Conservation (phyloP, 2,888 invertebrate species). For the Thereva unica region DNA sequence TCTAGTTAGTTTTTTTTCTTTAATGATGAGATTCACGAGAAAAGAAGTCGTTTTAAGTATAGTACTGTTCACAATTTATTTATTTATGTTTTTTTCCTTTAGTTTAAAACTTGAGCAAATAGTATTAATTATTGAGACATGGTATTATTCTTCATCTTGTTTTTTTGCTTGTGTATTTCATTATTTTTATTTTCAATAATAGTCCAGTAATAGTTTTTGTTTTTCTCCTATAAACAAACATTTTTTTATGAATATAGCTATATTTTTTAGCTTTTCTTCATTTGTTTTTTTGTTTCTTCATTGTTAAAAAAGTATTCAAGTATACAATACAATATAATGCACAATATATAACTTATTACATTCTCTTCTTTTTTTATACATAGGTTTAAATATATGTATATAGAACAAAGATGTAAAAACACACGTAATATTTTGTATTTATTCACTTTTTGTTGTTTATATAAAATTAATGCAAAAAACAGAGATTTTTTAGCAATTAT, state of each 20-base stretch:
- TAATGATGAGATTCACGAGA: conserved; percentile 25
- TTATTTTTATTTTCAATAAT: conserved; percentile 19
- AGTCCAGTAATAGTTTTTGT: conserved; percentile 8
- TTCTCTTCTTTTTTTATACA: too few species aligned
- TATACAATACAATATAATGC: too few species aligned
- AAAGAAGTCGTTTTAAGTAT: conserved; percentile 1
- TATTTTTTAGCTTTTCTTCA: conserved; percentile 11
- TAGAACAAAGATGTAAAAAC: too few species aligned
- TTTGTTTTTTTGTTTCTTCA: conserved; percentile 6
- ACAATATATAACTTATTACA: too few species aligned
- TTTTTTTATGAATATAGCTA: conserved; percentile 3
- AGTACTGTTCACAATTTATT: conserved; percentile 25
- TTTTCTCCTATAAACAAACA: conserved; percentile 1
- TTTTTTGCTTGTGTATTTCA: conserved; percentile 6
- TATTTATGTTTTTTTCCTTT: too few species aligned
- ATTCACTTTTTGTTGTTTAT: too few species aligned
- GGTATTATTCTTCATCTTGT: conserved; percentile 4
- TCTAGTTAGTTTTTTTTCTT: too few species aligned
- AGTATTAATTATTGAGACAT: conserved; percentile 16
- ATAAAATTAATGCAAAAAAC: too few species aligned
- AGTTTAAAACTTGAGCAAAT: conserved; percentile 20
- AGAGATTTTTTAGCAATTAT: too few species aligned
- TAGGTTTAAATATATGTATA: too few species aligned
- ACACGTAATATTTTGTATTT: too few species aligned
- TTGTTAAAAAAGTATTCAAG: too few species aligned